phyloP scores from a whole-genome alignment of 2,113 vertebrate genomes.

The human region DNA sequence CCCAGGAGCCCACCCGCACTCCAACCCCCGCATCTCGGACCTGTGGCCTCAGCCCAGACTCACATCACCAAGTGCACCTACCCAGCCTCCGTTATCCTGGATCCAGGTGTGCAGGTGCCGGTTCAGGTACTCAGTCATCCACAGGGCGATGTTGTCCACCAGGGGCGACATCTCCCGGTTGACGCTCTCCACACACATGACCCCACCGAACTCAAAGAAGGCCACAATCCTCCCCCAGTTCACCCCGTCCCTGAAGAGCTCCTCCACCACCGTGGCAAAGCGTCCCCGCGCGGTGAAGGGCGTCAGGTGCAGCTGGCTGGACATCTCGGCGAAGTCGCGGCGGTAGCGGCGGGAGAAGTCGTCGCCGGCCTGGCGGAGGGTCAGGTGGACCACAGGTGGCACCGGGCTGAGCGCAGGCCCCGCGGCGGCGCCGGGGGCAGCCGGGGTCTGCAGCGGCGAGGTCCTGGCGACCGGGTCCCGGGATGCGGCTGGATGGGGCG shows the following conservation, averaged over 20 bases:
- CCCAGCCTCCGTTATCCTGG: constrained; percentile 99
- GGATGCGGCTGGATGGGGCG: constrained; percentile 73
- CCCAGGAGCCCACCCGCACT: not conserved
- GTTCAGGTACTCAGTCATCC: constrained; percentile 99
- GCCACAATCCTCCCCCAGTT: constrained; percentile 99
- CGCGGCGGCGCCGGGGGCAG: constrained; percentile 77
- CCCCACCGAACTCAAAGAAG: constrained; percentile 98
- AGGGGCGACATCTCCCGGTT: constrained; percentile 93
- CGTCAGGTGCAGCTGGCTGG: constrained; percentile 94
- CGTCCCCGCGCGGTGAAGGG: constrained; percentile 90
- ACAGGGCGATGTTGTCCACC: constrained; percentile 93
- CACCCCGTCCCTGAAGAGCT: constrained; percentile 97
- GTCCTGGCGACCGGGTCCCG: constrained; percentile 70
- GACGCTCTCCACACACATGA: constrained; percentile 96
- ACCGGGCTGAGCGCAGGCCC: constrained; percentile 78
- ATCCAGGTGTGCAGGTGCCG: constrained; percentile 96
- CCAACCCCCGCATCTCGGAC: not conserved
- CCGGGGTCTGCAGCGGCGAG: constrained; percentile 73
- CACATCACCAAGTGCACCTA: constrained; percentile 82
- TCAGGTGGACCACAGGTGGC: constrained; percentile 88
- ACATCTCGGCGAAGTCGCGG: constrained; percentile 95
- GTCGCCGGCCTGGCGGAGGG: constrained; percentile 93
- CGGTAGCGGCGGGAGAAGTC: constrained; percentile 95
- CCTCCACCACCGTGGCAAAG: constrained; percentile 95
- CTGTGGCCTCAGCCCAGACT: not conserved